Percentiles rank a stretch among this genome's conserved stretches.
phyloP scores from a whole-genome alignment of 2,113 vertebrate genomes.

The Pelecanoides urinatrix region DNA sequence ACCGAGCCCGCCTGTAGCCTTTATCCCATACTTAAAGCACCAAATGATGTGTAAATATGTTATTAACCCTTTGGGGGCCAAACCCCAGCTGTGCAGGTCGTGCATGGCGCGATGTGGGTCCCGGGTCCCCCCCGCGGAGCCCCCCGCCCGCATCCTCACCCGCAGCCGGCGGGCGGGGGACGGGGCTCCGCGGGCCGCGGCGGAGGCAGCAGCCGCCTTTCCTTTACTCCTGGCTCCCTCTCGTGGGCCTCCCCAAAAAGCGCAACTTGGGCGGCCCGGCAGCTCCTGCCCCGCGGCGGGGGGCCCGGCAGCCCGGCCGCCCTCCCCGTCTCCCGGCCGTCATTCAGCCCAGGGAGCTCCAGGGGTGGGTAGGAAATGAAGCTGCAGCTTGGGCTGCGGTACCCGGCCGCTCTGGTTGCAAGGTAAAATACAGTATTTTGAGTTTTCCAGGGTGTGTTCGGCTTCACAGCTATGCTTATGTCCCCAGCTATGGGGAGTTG shows the following conservation, averaged over 20 bases:
- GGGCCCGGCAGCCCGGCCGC: neutral
- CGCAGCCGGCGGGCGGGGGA: neutral
- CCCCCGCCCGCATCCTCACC: neutral
- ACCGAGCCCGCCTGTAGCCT: neutral
- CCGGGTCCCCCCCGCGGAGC: neutral
- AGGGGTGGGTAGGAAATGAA: rapidly evolving
- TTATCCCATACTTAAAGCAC: neutral
- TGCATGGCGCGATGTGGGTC: rapidly evolving
- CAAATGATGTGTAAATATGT: rapidly evolving
- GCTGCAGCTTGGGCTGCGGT: rapidly evolving
- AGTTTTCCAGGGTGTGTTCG: neutral
- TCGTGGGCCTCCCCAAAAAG: constrained; percentile 12
- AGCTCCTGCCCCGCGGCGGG: neutral
- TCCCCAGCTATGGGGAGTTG: neutral
- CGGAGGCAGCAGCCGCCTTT: neutral
- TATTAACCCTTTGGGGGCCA: neutral
- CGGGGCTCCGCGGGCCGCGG: neutral
- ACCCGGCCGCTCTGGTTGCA: neutral
- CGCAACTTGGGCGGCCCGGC: neutral
- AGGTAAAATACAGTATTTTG: neutral
- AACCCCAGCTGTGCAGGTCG: rapidly evolving
- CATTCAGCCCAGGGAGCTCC: neutral
- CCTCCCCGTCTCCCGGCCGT: rapidly evolving
- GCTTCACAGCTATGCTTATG: neutral
- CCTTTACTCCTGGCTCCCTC: constrained; percentile 58